phyloP scores from a whole-genome alignment of 2,797 vertebrate genomes.

The Falco concolor region DNA sequence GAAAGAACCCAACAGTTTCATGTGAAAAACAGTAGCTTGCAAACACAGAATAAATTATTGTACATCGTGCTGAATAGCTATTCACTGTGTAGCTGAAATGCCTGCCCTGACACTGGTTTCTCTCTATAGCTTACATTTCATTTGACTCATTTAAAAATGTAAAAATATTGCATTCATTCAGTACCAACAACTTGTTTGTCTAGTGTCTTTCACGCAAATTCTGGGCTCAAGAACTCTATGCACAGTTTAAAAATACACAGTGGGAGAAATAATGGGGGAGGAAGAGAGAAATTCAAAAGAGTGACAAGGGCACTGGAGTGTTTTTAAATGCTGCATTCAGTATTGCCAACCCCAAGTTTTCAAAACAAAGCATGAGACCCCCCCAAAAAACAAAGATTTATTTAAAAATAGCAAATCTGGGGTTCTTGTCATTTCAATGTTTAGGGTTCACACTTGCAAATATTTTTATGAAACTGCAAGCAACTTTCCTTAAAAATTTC shows the following conservation, averaged over 20 bases:
- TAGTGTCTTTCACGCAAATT: conserved; percentile 6
- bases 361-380: background rate
- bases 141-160: background rate
- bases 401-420: background rate
- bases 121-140: background rate
- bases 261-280: conserved; percentile 53
- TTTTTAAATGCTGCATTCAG: conserved; percentile 45
- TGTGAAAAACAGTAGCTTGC: background rate
- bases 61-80: background rate
- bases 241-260: conserved; percentile 39
- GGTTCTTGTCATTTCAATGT: background rate
- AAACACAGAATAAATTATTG: background rate
- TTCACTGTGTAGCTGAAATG: background rate
- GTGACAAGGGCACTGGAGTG: conserved; percentile 19
- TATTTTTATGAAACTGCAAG: background rate
- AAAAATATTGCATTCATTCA: conserved; percentile 36
- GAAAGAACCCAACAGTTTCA: background rate
- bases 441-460: background rate
- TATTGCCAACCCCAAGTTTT: conserved; percentile 1
- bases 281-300: conserved; percentile 60
- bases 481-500: background rate
- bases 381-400: background rate
- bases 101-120: background rate
- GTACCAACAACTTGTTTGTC: conserved; percentile 20
- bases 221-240: background rate